Conservation (phyloP, 2,113 vertebrate genomes). For the Nycticebus coucang region DNA sequence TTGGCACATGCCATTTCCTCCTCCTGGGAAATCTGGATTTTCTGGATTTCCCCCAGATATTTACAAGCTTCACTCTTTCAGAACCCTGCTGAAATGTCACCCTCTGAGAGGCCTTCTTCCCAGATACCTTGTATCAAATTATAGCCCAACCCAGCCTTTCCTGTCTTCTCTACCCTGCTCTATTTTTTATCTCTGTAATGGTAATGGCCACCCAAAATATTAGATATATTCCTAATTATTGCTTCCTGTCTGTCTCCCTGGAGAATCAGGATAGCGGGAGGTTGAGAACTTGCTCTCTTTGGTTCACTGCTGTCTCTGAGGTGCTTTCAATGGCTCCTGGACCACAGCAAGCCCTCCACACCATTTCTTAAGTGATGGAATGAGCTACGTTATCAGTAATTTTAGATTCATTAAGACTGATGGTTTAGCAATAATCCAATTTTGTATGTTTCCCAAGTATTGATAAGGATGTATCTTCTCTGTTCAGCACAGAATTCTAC, state of each 20-base stretch:
- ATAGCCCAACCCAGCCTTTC: background rate
- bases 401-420: background rate
- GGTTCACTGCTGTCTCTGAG: background rate
- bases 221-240: background rate
- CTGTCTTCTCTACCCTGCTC: background rate
- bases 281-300: background rate
- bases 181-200: background rate
- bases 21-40: too few species aligned
- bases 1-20: background rate
- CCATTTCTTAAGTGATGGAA: too few species aligned
- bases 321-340: background rate
- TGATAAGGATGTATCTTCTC: background rate
- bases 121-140: fast-evolving
- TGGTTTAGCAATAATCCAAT: background rate
- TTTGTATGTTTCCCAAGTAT: background rate
- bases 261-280: background rate
- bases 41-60: background rate
- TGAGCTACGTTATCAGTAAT: background rate
- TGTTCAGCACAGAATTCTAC: background rate
- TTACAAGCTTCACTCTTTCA: background rate
- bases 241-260: background rate
- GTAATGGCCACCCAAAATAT: background rate
- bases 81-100: too few species aligned
- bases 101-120: background rate
- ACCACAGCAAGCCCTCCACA: background rate